Evolutionary conservation across 64 coral and sea anemone genomes (phyloP), one percentile per base, ranked within the genome.

Genomic region (Cladopsammia gracilis): DNA sequence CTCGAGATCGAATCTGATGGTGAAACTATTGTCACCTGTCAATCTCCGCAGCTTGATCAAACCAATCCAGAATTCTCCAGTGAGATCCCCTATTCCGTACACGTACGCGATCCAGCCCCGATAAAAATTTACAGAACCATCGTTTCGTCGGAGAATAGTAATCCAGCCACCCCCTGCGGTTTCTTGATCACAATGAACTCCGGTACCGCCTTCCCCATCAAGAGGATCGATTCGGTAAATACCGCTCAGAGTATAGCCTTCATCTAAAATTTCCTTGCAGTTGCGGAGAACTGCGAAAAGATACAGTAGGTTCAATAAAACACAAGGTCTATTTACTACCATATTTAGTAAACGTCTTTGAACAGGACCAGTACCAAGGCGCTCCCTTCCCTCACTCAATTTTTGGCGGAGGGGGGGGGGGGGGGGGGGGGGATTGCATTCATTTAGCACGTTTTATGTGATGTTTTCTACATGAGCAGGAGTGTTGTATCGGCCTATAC

Each of bases 31-130:
- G 22, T 3, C 42, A 47, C 24, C 43, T 5, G 56, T 62, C 3
- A 78, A 2, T 14, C 62, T 58, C 10, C 23, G 15, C 10, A 75
- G 18, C 4, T 59, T 61, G 9, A 7, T 6, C 71, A 78, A 19
- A 49, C 77, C 77, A 3, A 71, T 13, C 89, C 89, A 91, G 13
- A 82, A 42, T 50, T 91, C 89, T 10, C 89, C 89, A 2, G 78
- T 34, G 2, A 73, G 1, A 49, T 77, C 72, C 34, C 89, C 89
- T n/a, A 91, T 49, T 6, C 89, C 89, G 10, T 71, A 6, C 11
- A 23, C 3, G 25, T 91, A 91, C 7, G 77, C 44, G 5, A 22
- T n/a, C 89, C 89, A 91, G 15, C 79, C 89, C 1, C 89, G 88
- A 50, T 82, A 24, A 46, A 91, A 91, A 48, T 59, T 48, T 7